Evolutionary conservation across 2,797 vertebrate species (phyloP).

Genomic region (Aldrovandia affinis): DNA sequence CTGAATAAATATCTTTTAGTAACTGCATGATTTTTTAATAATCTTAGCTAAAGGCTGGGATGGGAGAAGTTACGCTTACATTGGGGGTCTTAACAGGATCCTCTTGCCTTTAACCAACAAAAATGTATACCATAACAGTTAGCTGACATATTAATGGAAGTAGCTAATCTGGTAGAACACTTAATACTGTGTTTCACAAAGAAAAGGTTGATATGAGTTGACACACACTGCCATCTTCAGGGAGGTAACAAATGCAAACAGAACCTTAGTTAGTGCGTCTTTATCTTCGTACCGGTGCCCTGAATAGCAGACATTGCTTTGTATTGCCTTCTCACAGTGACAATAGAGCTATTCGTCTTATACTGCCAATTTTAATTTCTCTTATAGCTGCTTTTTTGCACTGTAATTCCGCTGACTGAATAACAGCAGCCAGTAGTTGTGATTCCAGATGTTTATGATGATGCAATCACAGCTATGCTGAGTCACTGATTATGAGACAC

Average conservation of each 20-base stretch:
- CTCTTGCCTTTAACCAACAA: constrained; percentile 76
- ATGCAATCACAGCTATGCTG: constrained; percentile 45
- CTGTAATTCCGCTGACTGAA: constrained; percentile 70
- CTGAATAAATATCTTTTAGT: constrained; percentile 60
- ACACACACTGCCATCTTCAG: constrained; percentile 82
- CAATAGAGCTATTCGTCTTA: constrained; percentile 80
- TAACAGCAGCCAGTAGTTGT: constrained; percentile 51
- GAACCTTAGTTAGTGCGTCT: constrained; percentile 52
- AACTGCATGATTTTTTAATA: constrained; percentile 77
- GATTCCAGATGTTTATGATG: constrained; percentile 45
- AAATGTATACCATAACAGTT: constrained; percentile 38
- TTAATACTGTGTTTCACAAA: constrained; percentile 36
- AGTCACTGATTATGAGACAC: constrained; percentile 54
- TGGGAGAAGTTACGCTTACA: constrained; percentile 60
- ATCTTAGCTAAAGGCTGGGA: constrained; percentile 70
- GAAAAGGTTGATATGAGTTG: constrained; percentile 64
- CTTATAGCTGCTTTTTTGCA: constrained; percentile 79
- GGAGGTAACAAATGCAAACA: constrained; percentile 61
- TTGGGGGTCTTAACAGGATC: constrained; percentile 65
- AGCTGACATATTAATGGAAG: constrained; percentile 43
- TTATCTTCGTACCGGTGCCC: constrained; percentile 70
- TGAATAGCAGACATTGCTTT: constrained; percentile 74
- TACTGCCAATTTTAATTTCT: constrained; percentile 78
- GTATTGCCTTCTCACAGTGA: constrained; percentile 80
- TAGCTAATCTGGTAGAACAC: constrained; percentile 45